Conservation (phyloP, 2,797 vertebrate genomes). For the Megaceryle alcyon region DNA sequence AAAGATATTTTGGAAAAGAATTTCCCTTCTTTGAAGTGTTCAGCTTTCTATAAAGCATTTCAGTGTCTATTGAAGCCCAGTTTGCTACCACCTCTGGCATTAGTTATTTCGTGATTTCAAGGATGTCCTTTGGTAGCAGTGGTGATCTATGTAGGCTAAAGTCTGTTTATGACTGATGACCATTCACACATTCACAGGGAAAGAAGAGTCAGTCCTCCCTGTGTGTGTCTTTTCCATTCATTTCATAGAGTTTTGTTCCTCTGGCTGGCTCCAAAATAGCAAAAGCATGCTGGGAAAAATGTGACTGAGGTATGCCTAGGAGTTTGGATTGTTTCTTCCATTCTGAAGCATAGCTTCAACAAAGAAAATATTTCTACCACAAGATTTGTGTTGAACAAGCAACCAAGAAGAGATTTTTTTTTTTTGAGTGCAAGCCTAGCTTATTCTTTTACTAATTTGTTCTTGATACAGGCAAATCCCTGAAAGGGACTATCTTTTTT, state of each 20-base stretch:
- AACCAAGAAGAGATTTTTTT: neutral
- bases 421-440: neutral
- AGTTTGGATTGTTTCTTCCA: neutral
- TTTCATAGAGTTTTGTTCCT: neutral
- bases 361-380: neutral
- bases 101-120: conserved; percentile 1
- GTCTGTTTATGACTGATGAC: neutral
- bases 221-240: neutral
- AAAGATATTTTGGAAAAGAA: conserved; percentile 18
- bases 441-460: conserved; percentile 40
- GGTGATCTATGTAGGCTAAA: neutral
- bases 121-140: neutral
- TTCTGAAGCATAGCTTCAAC: neutral
- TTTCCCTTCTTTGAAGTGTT: neutral
- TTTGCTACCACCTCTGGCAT: neutral
- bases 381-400: neutral
- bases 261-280: neutral
- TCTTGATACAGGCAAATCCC: conserved; percentile 13
- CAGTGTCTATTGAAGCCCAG: neutral
- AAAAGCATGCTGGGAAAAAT: neutral
- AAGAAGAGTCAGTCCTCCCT: neutral
- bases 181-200: neutral
- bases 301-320: neutral
- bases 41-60: neutral
- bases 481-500: neutral